A percentile compares a stretch with the other conserved stretches of the same genome.
These are phyloP conservation scores for Zaprionus bogoriensis DNA, from an alignment of 2,888 invertebrate species.

Conservation along the genomic window DNA sequence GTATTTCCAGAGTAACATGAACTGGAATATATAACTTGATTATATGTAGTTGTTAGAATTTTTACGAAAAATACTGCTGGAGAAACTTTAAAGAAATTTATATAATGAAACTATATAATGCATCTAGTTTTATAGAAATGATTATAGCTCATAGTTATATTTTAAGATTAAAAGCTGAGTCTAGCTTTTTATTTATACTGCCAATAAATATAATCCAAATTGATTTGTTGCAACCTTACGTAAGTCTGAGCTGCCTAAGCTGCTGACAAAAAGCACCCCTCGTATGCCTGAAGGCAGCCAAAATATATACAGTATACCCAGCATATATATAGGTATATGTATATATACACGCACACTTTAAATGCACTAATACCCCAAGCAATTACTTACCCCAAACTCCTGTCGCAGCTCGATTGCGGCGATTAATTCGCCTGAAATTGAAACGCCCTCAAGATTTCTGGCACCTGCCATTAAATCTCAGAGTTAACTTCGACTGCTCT, in stretches of 20 bases:
- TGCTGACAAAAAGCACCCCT: not conserved
- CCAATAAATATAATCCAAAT: not conserved
- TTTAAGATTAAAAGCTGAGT: no score
- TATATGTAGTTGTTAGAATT: no score
- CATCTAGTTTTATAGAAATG: no score
- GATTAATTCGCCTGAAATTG: slow-evolving; percentile 40
- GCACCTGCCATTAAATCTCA: slow-evolving; percentile 54
- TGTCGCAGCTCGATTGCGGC: not conserved
- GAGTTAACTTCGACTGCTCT: slow-evolving; percentile 35
- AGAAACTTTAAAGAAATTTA: no score
- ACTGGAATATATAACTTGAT: no score
- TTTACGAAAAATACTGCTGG: no score
- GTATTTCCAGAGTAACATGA: no score
- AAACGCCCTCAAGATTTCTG: slow-evolving; percentile 49
- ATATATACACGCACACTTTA: slow-evolving; percentile 7
- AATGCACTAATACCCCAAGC: slow-evolving; percentile 13
- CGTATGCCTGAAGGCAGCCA: not conserved
- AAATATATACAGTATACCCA: not conserved
- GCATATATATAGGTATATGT: not conserved
- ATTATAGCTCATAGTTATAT: no score
- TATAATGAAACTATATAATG: no score
- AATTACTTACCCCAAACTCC: slow-evolving; percentile 23
- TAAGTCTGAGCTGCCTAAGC: not conserved
- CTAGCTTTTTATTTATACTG: no score
- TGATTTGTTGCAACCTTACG: no score